Conservation (phyloP, 1,140 invertebrate species). For the Drosophila littoralis region DNA sequence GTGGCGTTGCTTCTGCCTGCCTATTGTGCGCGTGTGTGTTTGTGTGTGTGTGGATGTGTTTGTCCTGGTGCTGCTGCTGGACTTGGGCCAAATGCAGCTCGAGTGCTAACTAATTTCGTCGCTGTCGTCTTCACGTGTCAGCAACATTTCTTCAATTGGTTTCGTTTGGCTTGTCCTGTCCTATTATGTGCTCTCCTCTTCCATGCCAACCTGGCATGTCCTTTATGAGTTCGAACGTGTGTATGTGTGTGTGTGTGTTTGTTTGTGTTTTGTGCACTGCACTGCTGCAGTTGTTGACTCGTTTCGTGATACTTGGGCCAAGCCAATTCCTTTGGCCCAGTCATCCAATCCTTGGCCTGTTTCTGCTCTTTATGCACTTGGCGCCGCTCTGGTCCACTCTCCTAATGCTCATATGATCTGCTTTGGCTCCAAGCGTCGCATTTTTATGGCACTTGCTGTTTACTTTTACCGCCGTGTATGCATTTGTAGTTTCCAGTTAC, state of each 20-base stretch:
- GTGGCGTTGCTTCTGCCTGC: constrained; percentile 22
- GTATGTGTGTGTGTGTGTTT: constrained; percentile 23
- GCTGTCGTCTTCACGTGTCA: constrained; percentile 60
- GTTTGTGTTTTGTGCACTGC: constrained; percentile 32
- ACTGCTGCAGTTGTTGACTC: constrained; percentile 76
- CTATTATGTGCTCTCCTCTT: constrained; percentile 9
- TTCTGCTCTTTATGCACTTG: constrained; percentile 70
- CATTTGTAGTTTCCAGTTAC: constrained; percentile 37
- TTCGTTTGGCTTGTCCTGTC: constrained; percentile 53
- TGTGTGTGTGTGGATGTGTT: too few relatives aligned
- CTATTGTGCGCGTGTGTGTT: constrained; percentile 29
- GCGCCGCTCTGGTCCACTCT: constrained; percentile 12
- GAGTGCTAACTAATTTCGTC: constrained; percentile 81
- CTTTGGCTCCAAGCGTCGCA: constrained; percentile 35
- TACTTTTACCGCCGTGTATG: constrained; percentile 50
- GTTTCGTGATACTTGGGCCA: constrained; percentile 55
- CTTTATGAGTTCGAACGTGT: constrained; percentile 39
- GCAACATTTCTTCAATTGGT: constrained; percentile 61
- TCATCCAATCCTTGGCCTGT: constrained; percentile 64
- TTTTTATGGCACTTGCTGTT: constrained; percentile 71
- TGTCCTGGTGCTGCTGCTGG: constrained; percentile 37
- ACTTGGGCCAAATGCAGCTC: constrained; percentile 66
- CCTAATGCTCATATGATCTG: constrained; percentile 69
- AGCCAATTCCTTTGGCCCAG: constrained; percentile 71
- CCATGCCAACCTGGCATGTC: constrained; percentile 35